Evolutionary conservation across 2,888 invertebrate genomes (phyloP), one percentile per base, ranked within the genome.

Genomic region (Anarsia innoxiella): DNA sequence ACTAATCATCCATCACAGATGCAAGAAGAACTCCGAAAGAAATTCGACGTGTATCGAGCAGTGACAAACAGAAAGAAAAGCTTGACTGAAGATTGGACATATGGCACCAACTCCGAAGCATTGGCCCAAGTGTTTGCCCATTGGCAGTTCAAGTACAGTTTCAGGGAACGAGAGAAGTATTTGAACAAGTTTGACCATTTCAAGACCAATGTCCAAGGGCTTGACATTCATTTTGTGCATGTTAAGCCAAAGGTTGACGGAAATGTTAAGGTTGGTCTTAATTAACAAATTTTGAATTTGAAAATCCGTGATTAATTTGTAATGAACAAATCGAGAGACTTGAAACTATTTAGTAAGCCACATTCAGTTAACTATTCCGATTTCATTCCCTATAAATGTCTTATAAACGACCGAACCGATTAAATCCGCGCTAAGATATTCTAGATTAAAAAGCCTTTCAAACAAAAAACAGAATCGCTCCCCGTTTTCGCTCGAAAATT

Each of bases 181-280:
- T 71, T 96, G 10, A 95, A 96, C 59, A 78, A 87, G 41, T 91
- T 90, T 51, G 87, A 90, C 0, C 94, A 95, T 42, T 96, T 85
- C 63, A 87, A 85, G 33, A 95, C 94, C 0, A 88, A 90, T 40
- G 90, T 96, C 49, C 91, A 93, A 65, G 88, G 88, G 1, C 59
- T 93, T 42, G 87, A 89, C 48, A 87, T 96, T 37, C 95, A 95
- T 67, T 96, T 89, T 62, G 79, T 94, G 35, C 93, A 90, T 56
- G 88, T 87, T 0, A 89, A 89, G 53, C 91, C 92, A 0, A 58
- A 68, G 14, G 57, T 65, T 2, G 56, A 63, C 9, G 43, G 49
- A 6, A 65, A 74, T 51, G 45, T 71, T 1, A 65, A 67, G 68
- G 78, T 78, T 51, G 40, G 51, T n/a, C n/a, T n/a, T n/a, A n/a